Evolutionary conservation across 2,888 invertebrate species (phyloP).

Genomic region (Chrysolina haemoptera): DNA sequence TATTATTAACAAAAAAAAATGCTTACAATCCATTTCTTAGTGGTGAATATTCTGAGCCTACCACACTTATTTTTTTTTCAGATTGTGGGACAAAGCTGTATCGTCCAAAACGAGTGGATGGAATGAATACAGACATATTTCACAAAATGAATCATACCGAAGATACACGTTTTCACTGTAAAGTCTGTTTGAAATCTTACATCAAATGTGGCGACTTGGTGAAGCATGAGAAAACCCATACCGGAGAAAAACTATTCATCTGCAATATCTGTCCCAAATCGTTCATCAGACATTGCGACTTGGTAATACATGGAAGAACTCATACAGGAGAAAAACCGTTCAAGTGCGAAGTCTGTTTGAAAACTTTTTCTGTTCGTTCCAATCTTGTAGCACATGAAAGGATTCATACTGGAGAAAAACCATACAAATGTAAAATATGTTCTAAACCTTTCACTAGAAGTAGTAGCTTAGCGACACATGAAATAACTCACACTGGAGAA

Average conservation of each 20-base stretch:
- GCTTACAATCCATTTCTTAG: no score
- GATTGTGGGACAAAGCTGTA: no score
- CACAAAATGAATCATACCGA: not conserved
- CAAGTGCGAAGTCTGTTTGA: not conserved
- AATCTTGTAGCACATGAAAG: not conserved
- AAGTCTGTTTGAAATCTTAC: not conserved
- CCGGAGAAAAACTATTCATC: not conserved
- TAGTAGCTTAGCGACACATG: not conserved
- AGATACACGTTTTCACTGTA: constrained; percentile 1
- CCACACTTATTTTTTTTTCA: no score
- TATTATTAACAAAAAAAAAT: no score
- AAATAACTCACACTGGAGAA: not conserved
- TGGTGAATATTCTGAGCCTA: no score
- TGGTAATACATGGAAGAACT: not conserved
- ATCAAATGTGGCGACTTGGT: no score
- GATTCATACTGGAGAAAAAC: not conserved
- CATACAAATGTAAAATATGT: not conserved
- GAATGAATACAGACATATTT: not conserved
- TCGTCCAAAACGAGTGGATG: no score
- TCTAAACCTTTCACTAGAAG: not conserved
- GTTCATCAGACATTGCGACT: not conserved
- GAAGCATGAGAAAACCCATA: not conserved
- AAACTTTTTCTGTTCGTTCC: not conserved
- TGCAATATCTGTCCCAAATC: not conserved
- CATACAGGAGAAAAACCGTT: not conserved